Percentiles rank a stretch among this genome's conserved stretches.
These are phyloP conservation scores for Calliopum simillimum DNA, from an alignment of 2,888 invertebrate genomes.

Conservation along the genomic window DNA sequence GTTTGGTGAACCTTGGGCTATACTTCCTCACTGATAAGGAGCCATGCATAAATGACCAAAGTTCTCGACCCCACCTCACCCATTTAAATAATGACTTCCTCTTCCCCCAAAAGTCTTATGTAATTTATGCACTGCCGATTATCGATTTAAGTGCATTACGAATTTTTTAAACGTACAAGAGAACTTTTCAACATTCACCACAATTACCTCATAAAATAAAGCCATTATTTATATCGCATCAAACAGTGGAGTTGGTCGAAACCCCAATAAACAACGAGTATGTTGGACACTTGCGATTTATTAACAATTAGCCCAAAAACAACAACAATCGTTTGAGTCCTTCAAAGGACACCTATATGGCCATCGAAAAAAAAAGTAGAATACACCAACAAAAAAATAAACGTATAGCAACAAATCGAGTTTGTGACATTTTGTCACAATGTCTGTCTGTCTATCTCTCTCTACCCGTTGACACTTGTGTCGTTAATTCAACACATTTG, in stretches of 20 bases:
- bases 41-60: too few relatives aligned
- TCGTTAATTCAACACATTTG: constrained; percentile 54
- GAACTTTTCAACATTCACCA: not conserved
- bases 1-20: too few relatives aligned
- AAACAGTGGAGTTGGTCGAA: not conserved
- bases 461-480: constrained; percentile 39
- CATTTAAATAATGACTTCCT: too few relatives aligned
- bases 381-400: not conserved
- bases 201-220: constrained; percentile 1
- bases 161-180: not conserved
- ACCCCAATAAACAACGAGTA: constrained; percentile 2
- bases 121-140: too few relatives aligned
- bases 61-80: too few relatives aligned
- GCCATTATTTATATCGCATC: constrained; percentile 1
- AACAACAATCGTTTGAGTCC: not conserved
- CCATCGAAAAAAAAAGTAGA: not conserved
- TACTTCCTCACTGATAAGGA: too few relatives aligned
- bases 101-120: too few relatives aligned
- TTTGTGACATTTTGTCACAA: constrained; percentile 14
- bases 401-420: constrained; percentile 26
- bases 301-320: constrained; percentile 23
- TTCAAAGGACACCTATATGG: not conserved
- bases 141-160: not conserved
- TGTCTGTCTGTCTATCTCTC: not conserved
- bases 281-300: constrained; percentile 19